Conservation (phyloP, 2,797 vertebrate species). For the Sebastes steindachneri region DNA sequence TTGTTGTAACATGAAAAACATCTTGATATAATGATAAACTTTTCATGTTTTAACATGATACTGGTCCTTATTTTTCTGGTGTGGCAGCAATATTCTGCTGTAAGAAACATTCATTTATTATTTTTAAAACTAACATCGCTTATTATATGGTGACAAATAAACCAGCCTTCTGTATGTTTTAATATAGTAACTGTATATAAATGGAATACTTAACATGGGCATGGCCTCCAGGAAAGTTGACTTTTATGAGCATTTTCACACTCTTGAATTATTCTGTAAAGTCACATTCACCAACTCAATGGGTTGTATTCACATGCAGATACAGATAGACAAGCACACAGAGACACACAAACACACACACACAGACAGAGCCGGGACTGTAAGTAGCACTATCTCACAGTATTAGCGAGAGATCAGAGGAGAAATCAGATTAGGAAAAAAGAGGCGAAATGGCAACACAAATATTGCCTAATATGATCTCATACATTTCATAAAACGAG, state of each 20-base stretch:
- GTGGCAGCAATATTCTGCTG: no score
- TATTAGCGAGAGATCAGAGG: slow-evolving; percentile 71
- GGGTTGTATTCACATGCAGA: neutral
- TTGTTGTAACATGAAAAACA: no score
- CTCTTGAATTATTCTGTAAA: neutral
- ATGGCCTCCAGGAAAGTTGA: neutral
- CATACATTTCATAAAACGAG: slow-evolving; percentile 74
- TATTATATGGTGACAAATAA: neutral
- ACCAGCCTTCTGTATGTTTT: neutral
- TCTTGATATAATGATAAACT: no score
- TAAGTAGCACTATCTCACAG: slow-evolving; percentile 78
- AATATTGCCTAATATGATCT: slow-evolving; percentile 78
- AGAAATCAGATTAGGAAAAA: slow-evolving; percentile 79
- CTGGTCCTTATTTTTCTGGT: no score
- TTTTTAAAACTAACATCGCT: neutral
- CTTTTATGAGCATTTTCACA: neutral
- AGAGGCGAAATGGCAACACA: slow-evolving; percentile 66
- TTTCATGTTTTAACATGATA: no score
- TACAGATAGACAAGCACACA: neutral
- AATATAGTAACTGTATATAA: neutral
- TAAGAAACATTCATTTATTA: neutral
- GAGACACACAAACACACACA: neutral
- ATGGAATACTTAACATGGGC: neutral
- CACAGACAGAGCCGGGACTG: neutral
- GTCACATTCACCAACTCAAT: neutral